Evolutionary conservation across 2,797 vertebrate species (phyloP).

Genomic region (Pantherophis vulpinus): DNA sequence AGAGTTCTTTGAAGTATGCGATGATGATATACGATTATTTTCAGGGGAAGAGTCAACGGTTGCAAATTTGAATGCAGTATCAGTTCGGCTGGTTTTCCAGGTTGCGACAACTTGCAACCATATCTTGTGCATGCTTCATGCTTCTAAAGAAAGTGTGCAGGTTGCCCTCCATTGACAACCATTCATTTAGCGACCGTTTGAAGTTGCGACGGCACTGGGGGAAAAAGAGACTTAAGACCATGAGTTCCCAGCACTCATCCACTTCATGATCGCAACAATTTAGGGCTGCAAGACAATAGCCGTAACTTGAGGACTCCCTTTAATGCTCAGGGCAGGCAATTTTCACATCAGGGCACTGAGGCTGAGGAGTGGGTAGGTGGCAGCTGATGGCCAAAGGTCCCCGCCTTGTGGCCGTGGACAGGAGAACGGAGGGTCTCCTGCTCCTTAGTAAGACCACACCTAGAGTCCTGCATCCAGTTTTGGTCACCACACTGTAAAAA

Average conservation of each 20-base stretch:
- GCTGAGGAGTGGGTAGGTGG: not conserved
- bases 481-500: no score
- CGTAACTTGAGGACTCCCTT: not conserved
- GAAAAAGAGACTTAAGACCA: no score
- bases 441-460: not conserved
- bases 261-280: not conserved
- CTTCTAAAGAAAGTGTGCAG: not conserved
- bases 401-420: conserved; percentile 22
- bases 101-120: no score
- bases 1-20: not conserved
- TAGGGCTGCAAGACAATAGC: no score
- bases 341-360: conserved; percentile 58
- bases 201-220: not conserved
- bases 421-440: not conserved
- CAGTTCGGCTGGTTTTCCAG: not conserved
- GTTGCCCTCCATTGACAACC: not conserved
- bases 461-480: no score
- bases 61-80: not conserved
- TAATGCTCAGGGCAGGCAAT: conserved; percentile 33
- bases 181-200: not conserved
- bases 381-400: conserved; percentile 39
- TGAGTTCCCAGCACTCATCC: not conserved
- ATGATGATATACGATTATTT: not conserved
- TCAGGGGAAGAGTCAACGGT: not conserved
- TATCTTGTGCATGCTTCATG: not conserved